phyloP scores from a whole-genome alignment of 1,140 invertebrate genomes.

The Caerostris extrusa region DNA sequence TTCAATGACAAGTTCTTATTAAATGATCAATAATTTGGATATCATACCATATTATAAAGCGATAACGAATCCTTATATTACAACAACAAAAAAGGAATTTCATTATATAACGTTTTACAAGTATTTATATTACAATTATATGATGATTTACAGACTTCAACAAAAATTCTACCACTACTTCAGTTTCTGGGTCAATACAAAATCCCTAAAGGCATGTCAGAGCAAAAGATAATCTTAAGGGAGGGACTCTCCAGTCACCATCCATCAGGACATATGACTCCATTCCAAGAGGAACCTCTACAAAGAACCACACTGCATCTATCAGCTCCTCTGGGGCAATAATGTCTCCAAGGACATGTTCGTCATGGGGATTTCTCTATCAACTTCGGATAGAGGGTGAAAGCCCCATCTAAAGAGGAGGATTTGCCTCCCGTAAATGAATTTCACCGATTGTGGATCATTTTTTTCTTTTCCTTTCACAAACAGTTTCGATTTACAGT shows the following conservation, averaged over 20 bases:
- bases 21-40: too few relatives aligned
- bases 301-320: background rate
- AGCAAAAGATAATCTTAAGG: background rate
- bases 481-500: too few relatives aligned
- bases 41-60: too few relatives aligned
- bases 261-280: slow-evolving; percentile 7
- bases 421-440: background rate
- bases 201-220: background rate
- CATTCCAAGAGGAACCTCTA: background rate
- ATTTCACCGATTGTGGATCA: background rate
- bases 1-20: too few relatives aligned
- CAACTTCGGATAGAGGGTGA: background rate
- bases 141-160: too few relatives aligned
- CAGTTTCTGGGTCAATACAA: background rate
- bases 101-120: too few relatives aligned
- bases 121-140: too few relatives aligned
- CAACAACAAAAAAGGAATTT: too few relatives aligned
- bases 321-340: background rate
- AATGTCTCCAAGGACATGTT: background rate
- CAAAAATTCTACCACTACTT: too few relatives aligned
- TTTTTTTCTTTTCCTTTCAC: too few relatives aligned
- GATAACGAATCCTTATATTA: too few relatives aligned
- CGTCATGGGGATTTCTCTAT: background rate
- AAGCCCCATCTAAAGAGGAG: background rate
- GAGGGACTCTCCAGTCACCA: background rate